phyloP scores from a whole-genome alignment of 1,140 invertebrate genomes.

The Oscheius sp. region DNA sequence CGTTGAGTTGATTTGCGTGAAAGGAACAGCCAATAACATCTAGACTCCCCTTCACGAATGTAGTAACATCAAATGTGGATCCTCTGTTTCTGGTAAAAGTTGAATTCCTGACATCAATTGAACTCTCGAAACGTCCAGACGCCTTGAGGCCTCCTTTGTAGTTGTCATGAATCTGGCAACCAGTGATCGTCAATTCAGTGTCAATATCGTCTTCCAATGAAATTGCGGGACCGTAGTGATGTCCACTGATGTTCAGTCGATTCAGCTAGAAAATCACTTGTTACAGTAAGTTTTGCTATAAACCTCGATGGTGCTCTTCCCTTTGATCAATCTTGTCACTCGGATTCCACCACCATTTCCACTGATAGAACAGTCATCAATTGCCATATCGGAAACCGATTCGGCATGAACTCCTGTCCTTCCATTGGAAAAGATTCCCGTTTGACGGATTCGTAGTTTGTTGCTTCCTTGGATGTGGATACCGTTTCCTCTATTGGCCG shows the following conservation, averaged over 20 bases:
- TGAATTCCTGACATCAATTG: not conserved
- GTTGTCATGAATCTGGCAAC: slow-evolving; percentile 20
- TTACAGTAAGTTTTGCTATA: not conserved
- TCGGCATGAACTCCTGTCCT: not conserved
- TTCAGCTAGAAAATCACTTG: slow-evolving; percentile 4
- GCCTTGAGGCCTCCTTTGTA: slow-evolving; percentile 10
- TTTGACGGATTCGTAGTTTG: not conserved
- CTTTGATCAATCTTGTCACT: not conserved
- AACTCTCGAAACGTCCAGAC: not conserved
- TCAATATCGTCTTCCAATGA: not conserved
- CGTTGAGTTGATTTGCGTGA: not conserved
- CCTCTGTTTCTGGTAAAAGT: slow-evolving; percentile 13
- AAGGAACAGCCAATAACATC: slow-evolving; percentile 1
- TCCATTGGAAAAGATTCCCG: not conserved
- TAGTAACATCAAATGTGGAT: not conserved
- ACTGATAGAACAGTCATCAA: not conserved
- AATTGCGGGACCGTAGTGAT: slow-evolving; percentile 4
- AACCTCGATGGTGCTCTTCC: not conserved
- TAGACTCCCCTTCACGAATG: not conserved
- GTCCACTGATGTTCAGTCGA: slow-evolving; percentile 14
- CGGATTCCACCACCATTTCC: not conserved
- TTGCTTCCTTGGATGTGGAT: not conserved
- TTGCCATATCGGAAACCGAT: not conserved
- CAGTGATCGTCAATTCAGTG: slow-evolving; percentile 3
- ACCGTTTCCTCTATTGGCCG: not conserved